Percentiles rank a stretch among this genome's conserved stretches.
Evolutionary conservation across 2,797 vertebrate genomes (phyloP).

Genomic region (Setipinna tenuifilis): DNA sequence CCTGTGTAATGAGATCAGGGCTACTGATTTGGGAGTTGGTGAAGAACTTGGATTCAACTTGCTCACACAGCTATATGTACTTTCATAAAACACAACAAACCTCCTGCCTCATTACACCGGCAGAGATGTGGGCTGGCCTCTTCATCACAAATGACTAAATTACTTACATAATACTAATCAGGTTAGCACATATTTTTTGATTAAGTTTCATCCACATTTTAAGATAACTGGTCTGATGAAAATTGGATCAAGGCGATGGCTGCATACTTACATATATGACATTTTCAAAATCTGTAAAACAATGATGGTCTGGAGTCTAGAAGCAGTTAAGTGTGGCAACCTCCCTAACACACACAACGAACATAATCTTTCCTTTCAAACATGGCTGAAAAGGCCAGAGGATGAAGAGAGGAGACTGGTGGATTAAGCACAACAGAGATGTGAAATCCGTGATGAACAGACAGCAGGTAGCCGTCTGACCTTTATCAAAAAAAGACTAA

Average conservation of each 20-base stretch:
- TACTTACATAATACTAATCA: neutral
- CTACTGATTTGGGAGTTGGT: neutral
- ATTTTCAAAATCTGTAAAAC: neutral
- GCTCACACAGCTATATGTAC: neutral
- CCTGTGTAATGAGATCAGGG: neutral
- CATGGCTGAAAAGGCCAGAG: neutral
- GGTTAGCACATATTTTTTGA: neutral
- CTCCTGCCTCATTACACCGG: too few species aligned
- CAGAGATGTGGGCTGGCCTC: too few species aligned
- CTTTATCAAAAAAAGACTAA: conserved; percentile 44
- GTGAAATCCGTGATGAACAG: conserved; percentile 31
- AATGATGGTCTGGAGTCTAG: neutral
- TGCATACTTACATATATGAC: neutral
- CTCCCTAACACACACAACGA: conserved; percentile 7
- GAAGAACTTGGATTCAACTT: neutral
- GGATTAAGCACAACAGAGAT: conserved; percentile 27
- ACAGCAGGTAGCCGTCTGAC: conserved; percentile 35
- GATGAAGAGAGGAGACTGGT: neutral
- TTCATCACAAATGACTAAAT: too few species aligned
- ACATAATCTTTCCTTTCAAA: neutral
- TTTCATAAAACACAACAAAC: too few species aligned
- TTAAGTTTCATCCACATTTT: neutral
- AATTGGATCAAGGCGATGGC: neutral
- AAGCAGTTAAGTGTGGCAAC: conserved; percentile 36
- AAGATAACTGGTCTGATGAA: neutral